phyloP scores from a whole-genome alignment of 2,797 vertebrate genomes.

The Rallus crepitans region DNA sequence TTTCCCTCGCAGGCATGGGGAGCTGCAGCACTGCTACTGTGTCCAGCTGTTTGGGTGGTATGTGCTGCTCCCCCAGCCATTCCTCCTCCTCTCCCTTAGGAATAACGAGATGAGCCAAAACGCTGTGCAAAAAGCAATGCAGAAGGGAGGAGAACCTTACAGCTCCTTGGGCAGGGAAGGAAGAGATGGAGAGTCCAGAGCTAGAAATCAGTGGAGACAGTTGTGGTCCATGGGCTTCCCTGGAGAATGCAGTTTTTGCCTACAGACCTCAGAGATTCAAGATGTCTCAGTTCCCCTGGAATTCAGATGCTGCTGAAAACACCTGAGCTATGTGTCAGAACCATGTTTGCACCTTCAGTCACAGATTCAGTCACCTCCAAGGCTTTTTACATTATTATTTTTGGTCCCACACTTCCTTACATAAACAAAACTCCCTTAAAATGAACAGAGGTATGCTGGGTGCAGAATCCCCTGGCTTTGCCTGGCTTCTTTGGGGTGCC shows the following conservation, averaged over 20 bases:
- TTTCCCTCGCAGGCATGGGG: accelerated
- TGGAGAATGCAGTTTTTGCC: background rate
- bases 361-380: background rate
- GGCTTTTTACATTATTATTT: background rate
- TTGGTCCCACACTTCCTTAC: background rate
- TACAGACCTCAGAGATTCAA: background rate
- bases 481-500: background rate
- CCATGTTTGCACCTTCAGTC: background rate
- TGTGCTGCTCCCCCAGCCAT: background rate
- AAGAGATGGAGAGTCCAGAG: background rate
- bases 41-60: accelerated
- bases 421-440: background rate
- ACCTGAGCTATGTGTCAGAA: background rate
- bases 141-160: background rate
- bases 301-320: background rate
- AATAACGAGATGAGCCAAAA: background rate
- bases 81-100: background rate
- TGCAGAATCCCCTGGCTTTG: background rate
- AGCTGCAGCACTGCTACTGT: background rate
- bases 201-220: background rate
- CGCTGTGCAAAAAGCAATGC: background rate
- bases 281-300: background rate
- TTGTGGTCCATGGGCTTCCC: background rate
- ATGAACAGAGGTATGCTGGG: accelerated
- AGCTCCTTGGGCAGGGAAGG: background rate